A percentile compares a stretch with the other conserved stretches of the same genome.
These are phyloP conservation scores for Drosophila antonietae DNA, from an alignment of 2,888 invertebrate genomes.

Conservation along the genomic window DNA sequence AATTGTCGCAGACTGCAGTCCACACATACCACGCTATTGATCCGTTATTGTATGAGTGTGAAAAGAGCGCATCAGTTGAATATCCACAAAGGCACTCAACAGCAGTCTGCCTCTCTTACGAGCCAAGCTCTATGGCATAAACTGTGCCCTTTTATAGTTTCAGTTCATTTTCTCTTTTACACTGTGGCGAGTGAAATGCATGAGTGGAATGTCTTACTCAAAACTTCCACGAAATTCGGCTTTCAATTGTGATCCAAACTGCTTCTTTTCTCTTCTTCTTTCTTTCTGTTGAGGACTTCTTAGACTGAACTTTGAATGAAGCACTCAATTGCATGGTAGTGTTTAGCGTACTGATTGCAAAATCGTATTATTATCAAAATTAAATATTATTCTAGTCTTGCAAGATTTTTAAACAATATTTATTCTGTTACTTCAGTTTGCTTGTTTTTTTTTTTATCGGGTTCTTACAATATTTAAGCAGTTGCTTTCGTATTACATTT, in stretches of 20 bases:
- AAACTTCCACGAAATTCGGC: neutral
- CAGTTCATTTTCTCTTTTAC: neutral
- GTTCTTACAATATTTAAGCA: conserved; percentile 68
- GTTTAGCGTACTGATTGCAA: neutral
- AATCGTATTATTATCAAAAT: neutral
- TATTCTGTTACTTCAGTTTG: conserved; percentile 52
- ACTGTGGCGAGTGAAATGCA: neutral
- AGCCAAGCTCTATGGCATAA: neutral
- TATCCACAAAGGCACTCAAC: neutral
- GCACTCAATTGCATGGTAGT: neutral
- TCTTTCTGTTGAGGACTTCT: neutral
- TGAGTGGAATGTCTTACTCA: neutral
- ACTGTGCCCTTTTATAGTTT: neutral
- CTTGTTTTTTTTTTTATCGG: conserved; percentile 38
- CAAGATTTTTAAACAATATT: conserved; percentile 17
- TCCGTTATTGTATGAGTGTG: neutral
- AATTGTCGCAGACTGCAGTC: neutral
- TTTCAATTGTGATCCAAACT: neutral
- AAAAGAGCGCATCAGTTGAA: too few species aligned
- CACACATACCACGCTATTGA: neutral
- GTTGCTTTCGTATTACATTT: conserved; percentile 58
- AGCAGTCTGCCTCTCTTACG: neutral
- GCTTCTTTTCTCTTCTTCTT: neutral
- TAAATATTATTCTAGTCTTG: conserved; percentile 1
- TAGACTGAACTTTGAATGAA: neutral